Conservation (phyloP, 1,140 invertebrate species). For the Trichogramma pretiosum region DNA sequence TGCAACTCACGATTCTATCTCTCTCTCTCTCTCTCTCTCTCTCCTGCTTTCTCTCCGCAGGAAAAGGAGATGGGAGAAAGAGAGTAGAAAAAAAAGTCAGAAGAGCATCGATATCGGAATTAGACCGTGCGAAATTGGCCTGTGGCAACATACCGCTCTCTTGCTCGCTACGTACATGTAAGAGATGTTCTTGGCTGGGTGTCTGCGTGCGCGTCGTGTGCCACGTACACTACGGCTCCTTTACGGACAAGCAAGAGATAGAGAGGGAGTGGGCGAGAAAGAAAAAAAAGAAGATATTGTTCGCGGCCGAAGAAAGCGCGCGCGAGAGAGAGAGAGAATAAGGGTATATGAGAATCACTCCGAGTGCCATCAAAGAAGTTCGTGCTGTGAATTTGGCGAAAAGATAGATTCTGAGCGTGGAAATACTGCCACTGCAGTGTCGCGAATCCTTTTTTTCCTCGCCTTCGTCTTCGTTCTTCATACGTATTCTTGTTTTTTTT, state of each 20-base stretch:
- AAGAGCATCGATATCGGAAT: conserved; percentile 15
- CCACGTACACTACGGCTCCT: no score
- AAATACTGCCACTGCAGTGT: conserved; percentile 21
- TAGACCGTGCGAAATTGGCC: conserved; percentile 13
- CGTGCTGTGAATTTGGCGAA: conserved; percentile 35
- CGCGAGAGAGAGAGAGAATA: conserved; percentile 15
- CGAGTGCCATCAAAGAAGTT: conserved; percentile 38
- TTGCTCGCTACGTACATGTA: no score
- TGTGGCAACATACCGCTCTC: no score
- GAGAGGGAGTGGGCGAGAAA: no score
- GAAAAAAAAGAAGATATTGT: no score
- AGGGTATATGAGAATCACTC: conserved; percentile 34
- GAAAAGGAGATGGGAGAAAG: no score
- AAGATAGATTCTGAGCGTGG: conserved; percentile 31
- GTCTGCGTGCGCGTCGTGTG: not conserved
- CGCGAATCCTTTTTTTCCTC: not conserved
- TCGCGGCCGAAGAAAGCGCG: conserved; percentile 6
- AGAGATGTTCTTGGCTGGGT: no score
- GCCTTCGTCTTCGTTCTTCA: conserved; percentile 21
- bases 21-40: no score
- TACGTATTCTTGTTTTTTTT: conserved; percentile 21
- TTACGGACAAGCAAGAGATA: no score
- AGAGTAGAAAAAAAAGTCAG: no score
- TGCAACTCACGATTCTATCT: no score
- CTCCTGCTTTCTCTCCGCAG: no score